Conservation (phyloP, 2,113 vertebrate genomes). For the Silurus asotus region DNA sequence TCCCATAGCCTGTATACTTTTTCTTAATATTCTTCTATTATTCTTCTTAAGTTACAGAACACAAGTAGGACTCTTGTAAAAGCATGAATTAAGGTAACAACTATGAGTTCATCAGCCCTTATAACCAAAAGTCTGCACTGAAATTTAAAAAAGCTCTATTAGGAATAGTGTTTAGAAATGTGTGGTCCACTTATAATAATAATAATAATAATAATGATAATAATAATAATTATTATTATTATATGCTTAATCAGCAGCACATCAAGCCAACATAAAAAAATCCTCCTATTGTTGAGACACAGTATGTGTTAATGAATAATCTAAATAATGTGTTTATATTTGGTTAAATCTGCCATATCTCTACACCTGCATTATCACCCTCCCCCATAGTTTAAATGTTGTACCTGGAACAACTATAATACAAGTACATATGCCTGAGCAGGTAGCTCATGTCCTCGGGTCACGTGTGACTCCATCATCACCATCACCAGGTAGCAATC, state of each 20-base stretch:
- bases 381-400: background rate
- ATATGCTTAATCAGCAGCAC: too few relatives aligned
- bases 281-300: background rate
- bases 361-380: background rate
- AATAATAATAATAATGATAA: too few relatives aligned
- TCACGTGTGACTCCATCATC: background rate
- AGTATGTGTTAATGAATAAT: background rate
- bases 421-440: background rate
- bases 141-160: too few relatives aligned
- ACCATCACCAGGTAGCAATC: background rate
- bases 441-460: background rate
- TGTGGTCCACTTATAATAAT: too few relatives aligned
- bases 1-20: background rate
- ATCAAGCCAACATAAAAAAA: background rate
- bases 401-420: background rate
- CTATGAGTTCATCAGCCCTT: background rate
- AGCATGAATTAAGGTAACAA: background rate
- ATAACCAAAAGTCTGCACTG: background rate
- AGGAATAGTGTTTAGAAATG: too few relatives aligned
- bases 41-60: background rate
- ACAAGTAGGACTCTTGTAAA: background rate
- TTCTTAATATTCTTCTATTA: background rate
- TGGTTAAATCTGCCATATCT: background rate
- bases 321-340: background rate
- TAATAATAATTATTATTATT: too few relatives aligned